Base-by-base conservation (phyloP, 1,140 invertebrate genomes). In the Monochamus saltuarius region DNA sequence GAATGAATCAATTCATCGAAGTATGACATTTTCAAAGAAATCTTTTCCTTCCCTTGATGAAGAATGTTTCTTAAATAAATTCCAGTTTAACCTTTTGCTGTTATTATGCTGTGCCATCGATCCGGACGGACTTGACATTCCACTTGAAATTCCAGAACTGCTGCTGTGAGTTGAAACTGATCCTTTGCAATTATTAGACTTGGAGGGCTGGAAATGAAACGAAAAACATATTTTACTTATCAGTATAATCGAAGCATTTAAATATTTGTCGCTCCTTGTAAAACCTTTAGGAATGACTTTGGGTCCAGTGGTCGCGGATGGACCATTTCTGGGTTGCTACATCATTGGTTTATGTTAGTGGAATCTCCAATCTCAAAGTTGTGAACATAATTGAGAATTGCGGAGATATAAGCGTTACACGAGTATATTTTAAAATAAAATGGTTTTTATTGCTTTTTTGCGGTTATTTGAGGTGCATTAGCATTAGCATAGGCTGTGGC, bases 1-100 rank as follows among this genome's bases (percentile, higher is more conserved):
- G 22, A 29, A 29, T 29, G 22, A 29, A 29, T 40, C 43, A 42
- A 45, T 59, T 56, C 70, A 85, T 80, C 83, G 79, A 14, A 85
- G 73, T 61, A 85, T 85, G 49, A 85, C 82, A 66, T 84, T 85
- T 52, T 84, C 81, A 52, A 80, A 82, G 42, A 82, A 75, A 60
- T 84, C 83, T 62, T 83, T 78, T 49, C 80, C 83, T 47, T 82
- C 81, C 42, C 82, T 75, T 34, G 82, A 81, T 14, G 71, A 73
- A 3, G 75, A 74, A 10, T 82, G 80, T 54, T 82, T 79, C 70
- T 84, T 83, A 69, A 88, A 88, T 0, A 83, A 85, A 73, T 87
- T 88, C 86, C 85, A 87, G 1, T 84, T 83, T 36, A 85, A 76
- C 58, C 81, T 78, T 59, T 80, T 82, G 2, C 78, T 76, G 11